Conservation (phyloP, 2,888 invertebrate species). For the Pinctada fucata region DNA sequence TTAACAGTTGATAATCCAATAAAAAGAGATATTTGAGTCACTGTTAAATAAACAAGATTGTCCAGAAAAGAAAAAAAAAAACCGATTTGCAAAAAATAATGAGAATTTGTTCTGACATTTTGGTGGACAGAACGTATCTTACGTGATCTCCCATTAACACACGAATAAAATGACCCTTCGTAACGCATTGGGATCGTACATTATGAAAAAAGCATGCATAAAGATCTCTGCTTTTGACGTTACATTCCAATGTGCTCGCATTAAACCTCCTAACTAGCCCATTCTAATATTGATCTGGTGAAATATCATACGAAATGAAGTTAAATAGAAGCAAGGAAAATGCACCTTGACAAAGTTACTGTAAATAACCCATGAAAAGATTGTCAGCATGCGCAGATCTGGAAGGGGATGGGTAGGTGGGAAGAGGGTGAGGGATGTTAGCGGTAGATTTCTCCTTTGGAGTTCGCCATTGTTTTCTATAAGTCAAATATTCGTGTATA, state of each 20-base stretch:
- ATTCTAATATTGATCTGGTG: constrained; percentile 1
- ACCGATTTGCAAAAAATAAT: not conserved
- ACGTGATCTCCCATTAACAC: not conserved
- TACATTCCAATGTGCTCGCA: not conserved
- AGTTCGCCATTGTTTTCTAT: no score
- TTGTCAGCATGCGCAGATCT: no score
- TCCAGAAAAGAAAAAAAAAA: no score
- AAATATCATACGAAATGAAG: constrained; percentile 16
- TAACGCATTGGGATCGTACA: constrained; percentile 3
- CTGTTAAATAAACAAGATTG: no score
- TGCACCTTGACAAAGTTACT: not conserved
- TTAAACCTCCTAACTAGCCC: constrained; percentile 6
- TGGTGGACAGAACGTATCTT: not conserved
- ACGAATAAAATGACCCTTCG: constrained; percentile 2
- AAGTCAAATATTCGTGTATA: no score
- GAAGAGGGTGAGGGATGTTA: no score
- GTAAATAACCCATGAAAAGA: no score
- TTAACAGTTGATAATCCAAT: no score
- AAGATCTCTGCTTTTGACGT: constrained; percentile 1
- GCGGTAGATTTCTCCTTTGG: no score
- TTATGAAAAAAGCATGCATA: not conserved
- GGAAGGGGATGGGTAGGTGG: no score
- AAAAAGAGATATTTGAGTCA: no score
- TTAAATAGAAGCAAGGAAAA: not conserved
- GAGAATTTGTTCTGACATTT: not conserved